Conservation (phyloP, 1,140 invertebrate genomes). For the Pachyrhynchus sulphureomaculatus region DNA sequence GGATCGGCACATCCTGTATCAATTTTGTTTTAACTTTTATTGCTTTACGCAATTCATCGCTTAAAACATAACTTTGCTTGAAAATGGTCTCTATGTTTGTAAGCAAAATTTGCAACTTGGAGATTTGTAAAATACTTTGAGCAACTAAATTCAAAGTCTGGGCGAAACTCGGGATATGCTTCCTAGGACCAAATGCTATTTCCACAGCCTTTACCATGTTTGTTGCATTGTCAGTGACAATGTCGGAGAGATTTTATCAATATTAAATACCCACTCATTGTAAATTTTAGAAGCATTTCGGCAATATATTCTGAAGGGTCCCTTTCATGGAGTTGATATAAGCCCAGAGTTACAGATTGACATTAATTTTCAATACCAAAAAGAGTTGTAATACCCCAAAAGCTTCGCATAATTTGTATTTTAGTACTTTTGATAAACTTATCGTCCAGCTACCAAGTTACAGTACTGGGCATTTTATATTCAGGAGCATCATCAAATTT, state of each 20-base stretch:
- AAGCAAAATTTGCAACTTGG: constrained; percentile 29
- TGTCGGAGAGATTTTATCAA: constrained; percentile 47
- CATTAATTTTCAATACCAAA: constrained; percentile 7
- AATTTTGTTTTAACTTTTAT: constrained; percentile 36
- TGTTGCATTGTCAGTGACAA: constrained; percentile 51
- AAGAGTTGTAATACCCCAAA: too few relatives aligned
- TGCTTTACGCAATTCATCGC: constrained; percentile 44
- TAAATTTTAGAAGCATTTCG: constrained; percentile 42
- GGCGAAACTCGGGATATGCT: constrained; percentile 51
- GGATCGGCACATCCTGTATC: constrained; percentile 43
- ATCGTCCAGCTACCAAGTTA: too few relatives aligned
- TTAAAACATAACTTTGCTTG: constrained; percentile 48
- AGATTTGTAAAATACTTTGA: constrained; percentile 28
- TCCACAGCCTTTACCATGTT: constrained; percentile 51
- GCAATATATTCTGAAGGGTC: constrained; percentile 45
- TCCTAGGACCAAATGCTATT: constrained; percentile 47
- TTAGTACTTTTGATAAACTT: too few relatives aligned
- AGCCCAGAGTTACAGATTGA: constrained; percentile 38
- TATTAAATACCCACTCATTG: constrained; percentile 49
- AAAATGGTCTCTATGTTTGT: constrained; percentile 47
- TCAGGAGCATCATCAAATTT: too few relatives aligned
- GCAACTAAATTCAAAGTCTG: constrained; percentile 52
- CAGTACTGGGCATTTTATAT: too few relatives aligned
- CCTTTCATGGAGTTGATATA: constrained; percentile 41
- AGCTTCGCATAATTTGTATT: too few relatives aligned